These are phyloP conservation scores for Paralichthys olivaceus DNA, from an alignment of 2,113 vertebrate genomes.

Conservation along the genomic window DNA sequence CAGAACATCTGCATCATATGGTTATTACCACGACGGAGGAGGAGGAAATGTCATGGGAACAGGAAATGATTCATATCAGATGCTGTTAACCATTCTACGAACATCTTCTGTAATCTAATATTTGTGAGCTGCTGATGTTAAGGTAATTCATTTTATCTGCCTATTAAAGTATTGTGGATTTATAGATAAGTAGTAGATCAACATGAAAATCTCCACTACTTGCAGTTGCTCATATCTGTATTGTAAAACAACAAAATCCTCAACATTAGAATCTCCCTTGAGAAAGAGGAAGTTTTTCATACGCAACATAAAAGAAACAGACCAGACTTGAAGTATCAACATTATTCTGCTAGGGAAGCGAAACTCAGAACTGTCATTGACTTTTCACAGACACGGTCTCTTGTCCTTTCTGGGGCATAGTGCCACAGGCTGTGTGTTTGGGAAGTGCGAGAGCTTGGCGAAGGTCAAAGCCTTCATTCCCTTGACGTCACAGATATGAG, in stretches of 20 bases:
- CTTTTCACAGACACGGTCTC: too few species aligned
- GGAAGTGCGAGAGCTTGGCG: too few species aligned
- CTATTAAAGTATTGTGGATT: not conserved
- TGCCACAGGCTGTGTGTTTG: too few species aligned
- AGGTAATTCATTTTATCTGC: not conserved
- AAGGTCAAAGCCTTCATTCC: too few species aligned
- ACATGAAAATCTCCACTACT: not conserved
- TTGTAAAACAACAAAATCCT: not conserved
- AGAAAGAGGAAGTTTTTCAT: conserved; percentile 31
- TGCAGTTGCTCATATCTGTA: not conserved
- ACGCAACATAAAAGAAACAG: not conserved
- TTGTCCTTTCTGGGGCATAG: too few species aligned
- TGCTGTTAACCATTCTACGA: rapidly evolving
- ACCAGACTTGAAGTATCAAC: not conserved
- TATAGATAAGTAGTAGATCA: not conserved
- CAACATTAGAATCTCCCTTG: rapidly evolving
- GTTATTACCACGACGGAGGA: not conserved
- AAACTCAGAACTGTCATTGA: too few species aligned
- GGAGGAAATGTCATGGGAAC: too few species aligned
- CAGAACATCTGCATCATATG: conserved; percentile 48
- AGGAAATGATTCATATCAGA: conserved; percentile 12
- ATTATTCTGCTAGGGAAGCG: conserved; percentile 17
- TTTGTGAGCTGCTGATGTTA: too few species aligned
- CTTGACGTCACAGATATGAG: too few species aligned
- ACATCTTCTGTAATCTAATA: too few species aligned